Conservation (phyloP, 2,888 invertebrate species). For the Tryphoninae sp. region DNA sequence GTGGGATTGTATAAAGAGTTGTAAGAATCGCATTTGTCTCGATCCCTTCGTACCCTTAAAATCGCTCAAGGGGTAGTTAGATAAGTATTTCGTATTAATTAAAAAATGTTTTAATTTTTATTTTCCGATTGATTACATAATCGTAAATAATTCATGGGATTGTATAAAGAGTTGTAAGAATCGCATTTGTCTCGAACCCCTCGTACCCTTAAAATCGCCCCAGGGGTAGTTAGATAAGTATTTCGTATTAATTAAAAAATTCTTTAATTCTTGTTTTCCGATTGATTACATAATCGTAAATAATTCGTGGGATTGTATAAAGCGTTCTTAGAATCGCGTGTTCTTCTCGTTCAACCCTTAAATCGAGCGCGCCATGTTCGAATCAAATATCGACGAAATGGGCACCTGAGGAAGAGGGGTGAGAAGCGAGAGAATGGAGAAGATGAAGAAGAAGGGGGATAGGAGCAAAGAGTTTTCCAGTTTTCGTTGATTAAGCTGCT, state of each 20-base stretch:
- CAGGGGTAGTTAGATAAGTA: no score
- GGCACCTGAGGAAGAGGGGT: background rate
- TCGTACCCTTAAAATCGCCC: no score
- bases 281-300: background rate
- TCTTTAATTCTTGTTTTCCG: no score
- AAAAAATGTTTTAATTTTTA: no score
- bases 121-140: background rate
- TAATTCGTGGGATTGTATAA: background rate
- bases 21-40: background rate
- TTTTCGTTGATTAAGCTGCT: slow-evolving; percentile 57
- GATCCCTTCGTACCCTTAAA: no score
- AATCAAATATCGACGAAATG: slow-evolving; percentile 34
- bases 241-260: no score
- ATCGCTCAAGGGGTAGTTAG: no score
- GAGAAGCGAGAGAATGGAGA: slow-evolving; percentile 3
- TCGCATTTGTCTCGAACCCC: background rate
- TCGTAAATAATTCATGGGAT: background rate
- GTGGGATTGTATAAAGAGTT: background rate
- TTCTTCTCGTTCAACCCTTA: background rate
- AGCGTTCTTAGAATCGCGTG: no score
- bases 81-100: no score
- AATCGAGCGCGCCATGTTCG: slow-evolving; percentile 33
- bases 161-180: no score
- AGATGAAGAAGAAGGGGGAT: slow-evolving; percentile 13
- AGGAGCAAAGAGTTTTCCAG: slow-evolving; percentile 33